Percentiles rank a stretch among this genome's conserved stretches.
Evolutionary conservation across 1,140 invertebrate species (phyloP).

Genomic region (Grapholita molesta): DNA sequence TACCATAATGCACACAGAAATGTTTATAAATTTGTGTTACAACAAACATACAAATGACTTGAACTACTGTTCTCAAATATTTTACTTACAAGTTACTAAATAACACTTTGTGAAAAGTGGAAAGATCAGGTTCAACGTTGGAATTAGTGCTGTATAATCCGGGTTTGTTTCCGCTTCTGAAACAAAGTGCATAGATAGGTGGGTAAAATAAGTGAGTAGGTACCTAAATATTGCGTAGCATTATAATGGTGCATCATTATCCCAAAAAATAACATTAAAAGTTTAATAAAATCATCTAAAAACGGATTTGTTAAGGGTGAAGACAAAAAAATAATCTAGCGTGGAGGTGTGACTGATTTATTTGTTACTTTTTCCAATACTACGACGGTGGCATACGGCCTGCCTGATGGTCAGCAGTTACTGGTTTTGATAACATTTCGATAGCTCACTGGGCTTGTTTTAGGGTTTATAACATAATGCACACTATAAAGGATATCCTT

Average conservation of each 20-base stretch:
- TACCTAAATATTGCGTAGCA: conserved; percentile 6
- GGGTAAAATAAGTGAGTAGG: conserved; percentile 8
- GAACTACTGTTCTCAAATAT: not conserved
- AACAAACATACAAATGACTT: not conserved
- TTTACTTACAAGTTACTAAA: conserved; percentile 63
- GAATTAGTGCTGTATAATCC: conserved; percentile 70
- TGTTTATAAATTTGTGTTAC: not conserved
- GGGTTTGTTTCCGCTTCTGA: conserved; percentile 55
- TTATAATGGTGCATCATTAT: not conserved
- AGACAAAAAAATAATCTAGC: no score
- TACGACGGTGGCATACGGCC: no score
- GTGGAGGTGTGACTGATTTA: no score
- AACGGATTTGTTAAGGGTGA: no score
- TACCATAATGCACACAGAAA: not conserved
- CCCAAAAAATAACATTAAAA: no score
- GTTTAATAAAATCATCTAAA: no score
- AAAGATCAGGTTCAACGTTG: conserved; percentile 73
- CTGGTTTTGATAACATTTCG: no score
- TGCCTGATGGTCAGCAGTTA: no score
- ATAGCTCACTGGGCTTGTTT: no score
- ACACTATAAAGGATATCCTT: no score
- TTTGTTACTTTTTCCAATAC: no score
- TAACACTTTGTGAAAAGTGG: conserved; percentile 75
- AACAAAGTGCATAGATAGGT: conserved; percentile 27
- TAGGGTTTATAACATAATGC: no score